Evolutionary conservation across 2,113 vertebrate genomes (phyloP).

Genomic region (Thermophis baileyi): DNA sequence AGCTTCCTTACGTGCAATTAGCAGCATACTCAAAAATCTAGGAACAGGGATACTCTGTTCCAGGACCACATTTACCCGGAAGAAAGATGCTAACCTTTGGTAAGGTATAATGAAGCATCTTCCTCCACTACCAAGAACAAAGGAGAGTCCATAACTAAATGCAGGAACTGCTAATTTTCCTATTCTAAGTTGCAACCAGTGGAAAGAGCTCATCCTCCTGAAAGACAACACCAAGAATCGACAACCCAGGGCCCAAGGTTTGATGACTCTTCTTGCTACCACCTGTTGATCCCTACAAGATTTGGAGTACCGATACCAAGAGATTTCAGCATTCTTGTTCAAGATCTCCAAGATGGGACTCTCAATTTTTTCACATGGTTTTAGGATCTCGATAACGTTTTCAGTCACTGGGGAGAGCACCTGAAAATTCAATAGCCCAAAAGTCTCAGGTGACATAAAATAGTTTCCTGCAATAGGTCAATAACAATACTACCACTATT

Average conservation of each 20-base stretch:
- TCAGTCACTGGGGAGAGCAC: not conserved
- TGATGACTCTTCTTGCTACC: not conserved
- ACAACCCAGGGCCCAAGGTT: not conserved
- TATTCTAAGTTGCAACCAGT: not conserved
- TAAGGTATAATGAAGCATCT: not conserved
- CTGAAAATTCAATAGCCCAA: not conserved
- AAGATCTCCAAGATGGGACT: not conserved
- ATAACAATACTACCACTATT: not conserved
- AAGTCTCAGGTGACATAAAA: not conserved
- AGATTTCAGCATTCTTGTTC: not conserved
- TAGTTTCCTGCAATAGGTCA: not conserved
- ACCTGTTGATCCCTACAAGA: not conserved
- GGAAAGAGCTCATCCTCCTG: not conserved
- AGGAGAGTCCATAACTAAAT: not conserved
- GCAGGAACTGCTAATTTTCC: not conserved
- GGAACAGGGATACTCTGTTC: not conserved
- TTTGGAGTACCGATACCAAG: not conserved
- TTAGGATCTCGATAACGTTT: not conserved
- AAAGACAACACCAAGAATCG: not conserved
- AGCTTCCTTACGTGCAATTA: not conserved
- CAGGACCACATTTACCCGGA: not conserved
- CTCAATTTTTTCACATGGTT: not conserved
- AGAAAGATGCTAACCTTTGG: not conserved
- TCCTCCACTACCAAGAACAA: not conserved
- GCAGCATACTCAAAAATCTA: not conserved